Evolutionary conservation across 2,797 vertebrate genomes (phyloP).

Genomic region (Lithobates pipiens): DNA sequence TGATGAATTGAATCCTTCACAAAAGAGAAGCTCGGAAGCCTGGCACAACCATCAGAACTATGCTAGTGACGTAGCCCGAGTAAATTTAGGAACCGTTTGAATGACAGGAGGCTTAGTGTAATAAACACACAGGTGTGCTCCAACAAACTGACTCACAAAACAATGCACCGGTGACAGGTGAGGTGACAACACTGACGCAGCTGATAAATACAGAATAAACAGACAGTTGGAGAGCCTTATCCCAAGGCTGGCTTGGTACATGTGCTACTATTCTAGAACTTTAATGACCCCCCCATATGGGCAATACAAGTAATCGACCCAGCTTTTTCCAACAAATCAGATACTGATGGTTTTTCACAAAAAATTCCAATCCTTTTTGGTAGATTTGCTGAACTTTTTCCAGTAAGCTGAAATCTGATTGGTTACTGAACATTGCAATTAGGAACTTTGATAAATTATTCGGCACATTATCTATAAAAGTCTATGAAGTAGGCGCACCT

Average conservation of each 20-base stretch:
- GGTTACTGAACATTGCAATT: too few species aligned
- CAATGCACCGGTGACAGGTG: background rate
- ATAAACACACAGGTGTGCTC: slow-evolving; percentile 28
- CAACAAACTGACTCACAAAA: background rate
- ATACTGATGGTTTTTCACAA: too few species aligned
- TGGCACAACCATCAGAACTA: background rate
- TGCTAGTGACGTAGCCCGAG: background rate
- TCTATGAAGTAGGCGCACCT: too few species aligned
- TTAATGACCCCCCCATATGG: too few species aligned
- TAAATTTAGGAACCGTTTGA: slow-evolving; percentile 2
- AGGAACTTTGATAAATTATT: too few species aligned
- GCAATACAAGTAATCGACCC: too few species aligned
- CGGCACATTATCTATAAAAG: too few species aligned
- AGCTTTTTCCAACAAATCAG: too few species aligned
- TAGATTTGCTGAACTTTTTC: too few species aligned
- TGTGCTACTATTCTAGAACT: background rate
- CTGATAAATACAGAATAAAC: background rate
- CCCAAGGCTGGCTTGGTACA: background rate
- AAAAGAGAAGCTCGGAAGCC: background rate
- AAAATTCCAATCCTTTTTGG: too few species aligned
- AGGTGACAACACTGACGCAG: slow-evolving; percentile 5
- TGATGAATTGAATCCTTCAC: background rate
- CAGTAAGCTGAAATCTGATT: too few species aligned
- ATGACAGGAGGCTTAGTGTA: slow-evolving; percentile 4
- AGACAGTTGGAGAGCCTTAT: background rate